Evolutionary conservation across 2,797 vertebrate genomes (phyloP), one percentile per base, ranked within the genome.

Genomic region (Anomalospiza imberbis): DNA sequence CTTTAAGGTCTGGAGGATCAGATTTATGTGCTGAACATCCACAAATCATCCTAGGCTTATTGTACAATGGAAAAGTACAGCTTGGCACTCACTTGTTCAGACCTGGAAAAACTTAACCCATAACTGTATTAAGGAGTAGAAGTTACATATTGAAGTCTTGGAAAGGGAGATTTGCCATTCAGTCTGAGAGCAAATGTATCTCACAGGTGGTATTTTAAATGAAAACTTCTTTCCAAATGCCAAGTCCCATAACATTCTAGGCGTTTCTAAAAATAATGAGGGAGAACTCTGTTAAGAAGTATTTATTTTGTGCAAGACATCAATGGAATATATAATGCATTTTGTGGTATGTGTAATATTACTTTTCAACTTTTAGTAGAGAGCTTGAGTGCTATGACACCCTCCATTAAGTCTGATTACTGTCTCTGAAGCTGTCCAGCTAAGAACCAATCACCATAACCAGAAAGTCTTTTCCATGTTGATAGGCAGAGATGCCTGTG

Each of bases 401-500:
- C 32, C 17, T 76, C 20, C 26, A 26, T 89, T 89, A 74, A 87
- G 60, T 42, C 72, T 82, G 4, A 25, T 77, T 83, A 54, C 60
- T 88, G 75, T 71, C 72, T 88, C 75, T 91, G 87, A 80, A 70
- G 34, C 57, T 71, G 12, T 58, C 31, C 25, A 70, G 54, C 63
- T 57, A 22, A 42, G 28, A 77, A 29, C 38, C 38, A 36, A 13
- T 57, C n/a, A 15, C 36, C 21, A 4, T 53, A 61, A 85, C 45
- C 26, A 38, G 36, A 44, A 72, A 66, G 66, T 45, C 48, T 85
- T 79, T 54, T 38, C 62, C 21, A 2, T 6, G 45, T 40, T 83
- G 55, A 61, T 20, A 20, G 13, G 19, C 1, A 10, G 67, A 79
- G 47, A 32, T 29, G 25, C 29, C 61, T 0, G 0, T 19, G 4